Evolutionary conservation across 2,797 vertebrate genomes (phyloP).

Genomic region (Peromyscus aztecus): DNA sequence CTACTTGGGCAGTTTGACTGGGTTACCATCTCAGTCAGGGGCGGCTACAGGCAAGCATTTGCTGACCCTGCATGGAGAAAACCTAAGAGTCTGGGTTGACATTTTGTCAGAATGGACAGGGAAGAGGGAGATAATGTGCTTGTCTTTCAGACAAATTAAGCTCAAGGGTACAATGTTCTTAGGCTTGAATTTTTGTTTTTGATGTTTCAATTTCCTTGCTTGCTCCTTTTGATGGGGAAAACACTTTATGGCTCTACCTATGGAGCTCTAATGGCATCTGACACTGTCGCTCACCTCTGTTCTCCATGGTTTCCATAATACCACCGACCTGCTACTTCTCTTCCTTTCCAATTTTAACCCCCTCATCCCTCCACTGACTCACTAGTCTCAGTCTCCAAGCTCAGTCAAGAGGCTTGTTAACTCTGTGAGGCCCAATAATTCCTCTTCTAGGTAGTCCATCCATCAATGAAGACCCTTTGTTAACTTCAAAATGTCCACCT

Average conservation of each 20-base stretch:
- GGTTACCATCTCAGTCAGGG: neutral
- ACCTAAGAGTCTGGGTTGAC: neutral
- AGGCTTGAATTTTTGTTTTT: conserved; percentile 65
- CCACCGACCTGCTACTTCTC: conserved; percentile 10
- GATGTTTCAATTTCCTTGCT: conserved; percentile 61
- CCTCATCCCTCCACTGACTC: neutral
- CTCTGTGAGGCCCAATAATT: neutral
- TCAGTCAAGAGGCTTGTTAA: neutral
- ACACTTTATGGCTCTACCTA: neutral
- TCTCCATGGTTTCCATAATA: conserved; percentile 57
- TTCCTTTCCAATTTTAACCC: conserved; percentile 30
- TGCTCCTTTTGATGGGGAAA: conserved; percentile 58
- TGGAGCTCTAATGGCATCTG: conserved; percentile 9
- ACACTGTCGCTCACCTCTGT: conserved; percentile 17
- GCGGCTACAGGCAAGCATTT: neutral
- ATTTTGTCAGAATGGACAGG: neutral
- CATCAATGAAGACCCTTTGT: neutral
- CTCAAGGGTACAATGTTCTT: conserved; percentile 53
- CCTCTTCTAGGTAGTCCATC: neutral
- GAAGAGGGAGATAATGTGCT: neutral
- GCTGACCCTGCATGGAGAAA: neutral
- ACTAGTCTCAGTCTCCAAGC: conserved; percentile 24
- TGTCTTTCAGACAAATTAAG: conserved; percentile 57
- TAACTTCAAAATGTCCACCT: neutral
- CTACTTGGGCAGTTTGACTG: neutral